Evolutionary conservation across 2,888 invertebrate species (phyloP).

Genomic region (Trisateles emortualis): DNA sequence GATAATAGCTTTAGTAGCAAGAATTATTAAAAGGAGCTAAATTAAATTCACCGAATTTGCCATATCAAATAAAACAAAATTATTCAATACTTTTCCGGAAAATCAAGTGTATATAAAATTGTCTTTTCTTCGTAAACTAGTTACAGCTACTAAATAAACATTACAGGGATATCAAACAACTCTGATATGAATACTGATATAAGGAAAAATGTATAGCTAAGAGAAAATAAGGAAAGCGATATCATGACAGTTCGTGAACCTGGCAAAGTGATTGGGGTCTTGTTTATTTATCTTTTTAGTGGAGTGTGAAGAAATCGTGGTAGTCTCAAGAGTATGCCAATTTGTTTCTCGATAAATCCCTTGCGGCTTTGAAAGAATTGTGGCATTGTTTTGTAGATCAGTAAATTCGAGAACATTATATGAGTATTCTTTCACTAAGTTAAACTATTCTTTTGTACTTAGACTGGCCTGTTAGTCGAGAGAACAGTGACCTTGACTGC

Average conservation of each 20-base stretch:
- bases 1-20: no score
- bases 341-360: not conserved
- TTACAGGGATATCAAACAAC: conserved; percentile 23
- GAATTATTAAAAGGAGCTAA: no score
- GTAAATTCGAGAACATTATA: no score
- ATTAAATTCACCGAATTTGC: no score
- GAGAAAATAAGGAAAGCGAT: conserved; percentile 25
- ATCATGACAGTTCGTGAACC: conserved; percentile 26
- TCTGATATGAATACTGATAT: conserved; percentile 27
- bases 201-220: conserved; percentile 7
- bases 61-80: not conserved
- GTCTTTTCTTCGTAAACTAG: conserved; percentile 2
- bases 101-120: not conserved
- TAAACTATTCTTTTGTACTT: no score
- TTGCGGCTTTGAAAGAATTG: not conserved
- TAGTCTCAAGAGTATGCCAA: not conserved
- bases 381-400: no score
- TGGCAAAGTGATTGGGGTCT: conserved; percentile 32
- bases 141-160: conserved; percentile 29
- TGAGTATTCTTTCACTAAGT: no score
- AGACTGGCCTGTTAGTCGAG: no score
- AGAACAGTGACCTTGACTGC: no score
- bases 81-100: not conserved
- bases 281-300: conserved; percentile 33
- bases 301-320: conserved; percentile 11